Conservation (phyloP, 23 tunicate species). For the Clavelina lepadiformis region DNA sequence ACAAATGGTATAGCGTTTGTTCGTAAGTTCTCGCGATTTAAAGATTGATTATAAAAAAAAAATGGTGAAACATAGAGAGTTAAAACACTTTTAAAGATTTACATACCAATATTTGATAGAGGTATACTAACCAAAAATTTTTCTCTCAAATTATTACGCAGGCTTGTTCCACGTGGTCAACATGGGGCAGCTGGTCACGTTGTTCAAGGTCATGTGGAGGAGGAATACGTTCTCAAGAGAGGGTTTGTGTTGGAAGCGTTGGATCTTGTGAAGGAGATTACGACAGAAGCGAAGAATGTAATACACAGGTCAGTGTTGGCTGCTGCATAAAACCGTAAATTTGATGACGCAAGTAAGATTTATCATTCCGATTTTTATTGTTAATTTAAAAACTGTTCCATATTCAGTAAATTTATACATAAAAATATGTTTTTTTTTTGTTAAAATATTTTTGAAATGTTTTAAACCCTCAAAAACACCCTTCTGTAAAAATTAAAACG, state of each 20-base stretch:
- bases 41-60: no score
- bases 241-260: constrained; percentile 44
- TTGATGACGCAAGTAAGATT: no score
- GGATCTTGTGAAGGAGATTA: constrained; percentile 31
- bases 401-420: no score
- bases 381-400: not conserved
- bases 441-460: no score
- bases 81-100: no score
- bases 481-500: not conserved
- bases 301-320: constrained; percentile 14
- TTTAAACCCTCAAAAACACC: not conserved
- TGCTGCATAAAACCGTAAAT: no score
- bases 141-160: constrained; percentile 1
- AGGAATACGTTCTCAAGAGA: constrained; percentile 25
- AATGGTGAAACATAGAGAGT: no score
- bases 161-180: constrained; percentile 79
- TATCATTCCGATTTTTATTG: not conserved
- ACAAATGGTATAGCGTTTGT: no score
- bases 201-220: constrained; percentile 62
- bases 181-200: constrained; percentile 54
- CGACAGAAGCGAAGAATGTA: constrained; percentile 37
- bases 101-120: no score
- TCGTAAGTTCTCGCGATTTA: no score
- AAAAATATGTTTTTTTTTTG: no score
- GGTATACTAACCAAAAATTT: not conserved